Evolutionary conservation across 2,888 invertebrate genomes (phyloP).

Genomic region (Andricus quercusramuli): DNA sequence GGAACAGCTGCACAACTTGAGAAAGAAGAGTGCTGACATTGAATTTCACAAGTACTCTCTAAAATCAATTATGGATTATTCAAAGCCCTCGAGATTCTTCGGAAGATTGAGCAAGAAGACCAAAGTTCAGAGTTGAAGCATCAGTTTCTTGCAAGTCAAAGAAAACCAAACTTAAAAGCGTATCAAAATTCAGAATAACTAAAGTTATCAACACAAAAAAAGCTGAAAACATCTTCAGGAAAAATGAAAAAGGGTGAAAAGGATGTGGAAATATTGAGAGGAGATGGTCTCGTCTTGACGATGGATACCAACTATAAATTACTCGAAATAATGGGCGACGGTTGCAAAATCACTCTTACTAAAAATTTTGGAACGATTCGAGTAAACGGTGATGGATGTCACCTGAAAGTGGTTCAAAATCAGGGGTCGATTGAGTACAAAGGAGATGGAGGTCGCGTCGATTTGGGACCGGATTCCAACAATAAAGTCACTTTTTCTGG

Average conservation of each 20-base stretch:
- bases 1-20: slow-evolving; percentile 27
- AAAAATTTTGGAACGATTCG: slow-evolving; percentile 67
- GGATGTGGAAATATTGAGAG: slow-evolving; percentile 54
- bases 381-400: slow-evolving; percentile 71
- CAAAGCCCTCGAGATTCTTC: not conserved
- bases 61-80: slow-evolving; percentile 20
- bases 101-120: slow-evolving; percentile 10
- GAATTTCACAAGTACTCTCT: slow-evolving; percentile 1
- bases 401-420: slow-evolving; percentile 64
- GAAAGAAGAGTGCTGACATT: slow-evolving; percentile 18
- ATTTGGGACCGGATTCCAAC: slow-evolving; percentile 61
- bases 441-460: slow-evolving; percentile 70
- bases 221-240: slow-evolving; percentile 16
- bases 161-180: not conserved
- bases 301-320: slow-evolving; percentile 62
- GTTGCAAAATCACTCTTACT: slow-evolving; percentile 64
- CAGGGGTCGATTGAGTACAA: slow-evolving; percentile 67
- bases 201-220: not conserved
- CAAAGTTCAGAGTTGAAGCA: not conserved
- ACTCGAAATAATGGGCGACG: slow-evolving; percentile 69
- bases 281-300: slow-evolving; percentile 66
- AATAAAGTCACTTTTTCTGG: slow-evolving; percentile 66
- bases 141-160: not conserved
- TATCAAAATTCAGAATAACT: not conserved
- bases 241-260: slow-evolving; percentile 35